Evolutionary conservation across 2,888 invertebrate genomes (phyloP), one percentile per base, ranked within the genome.

Genomic region (Ptychoptera albimana): DNA sequence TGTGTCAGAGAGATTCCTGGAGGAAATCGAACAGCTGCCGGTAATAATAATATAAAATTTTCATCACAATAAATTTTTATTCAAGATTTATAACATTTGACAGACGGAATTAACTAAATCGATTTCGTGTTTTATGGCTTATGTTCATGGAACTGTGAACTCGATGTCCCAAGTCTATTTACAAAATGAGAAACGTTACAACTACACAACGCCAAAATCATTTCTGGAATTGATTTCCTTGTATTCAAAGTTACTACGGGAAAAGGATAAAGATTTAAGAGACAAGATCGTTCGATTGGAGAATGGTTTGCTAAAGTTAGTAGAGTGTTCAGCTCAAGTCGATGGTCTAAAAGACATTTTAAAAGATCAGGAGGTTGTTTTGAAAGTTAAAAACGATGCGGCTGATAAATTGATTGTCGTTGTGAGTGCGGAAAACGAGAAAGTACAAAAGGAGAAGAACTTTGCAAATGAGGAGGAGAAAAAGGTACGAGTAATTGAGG

Each of bases 141-240:
- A 77, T 57, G 89, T 86, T 0, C 94, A 96, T 59, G 75, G 77
- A 46, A 80, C 83, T 23, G 93, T 93, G 1, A 92, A 92, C 58
- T 75, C 80, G 38, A 82, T 88, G 69, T 92, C 91, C 0, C 69
- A 75, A 3, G 61, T 73, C 6, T 94, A 91, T 63, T 70, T 86
- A 50, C 69, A 74, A 51, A 92, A 89, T 58, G 93, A 94, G 54
- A 78, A 79, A 36, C 74, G 93, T 5, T 91, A 89, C 65, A 94
- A 94, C 63, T 94, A 94, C 63, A 94, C 94, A 1, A 96, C 94
- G 1, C 94, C 94, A 0, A 96, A 96, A 68, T 86, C 89, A 1
- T 96, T 93, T 67, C 67, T 96, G 39, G 94, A 94, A 60, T 86
- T 91, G 59, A 92, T 94, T 47, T 76, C 82, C 10, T 68, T 94